These are phyloP conservation scores for Synanthedon vespiformis DNA, from an alignment of 2,888 invertebrate species.

Conservation along the genomic window DNA sequence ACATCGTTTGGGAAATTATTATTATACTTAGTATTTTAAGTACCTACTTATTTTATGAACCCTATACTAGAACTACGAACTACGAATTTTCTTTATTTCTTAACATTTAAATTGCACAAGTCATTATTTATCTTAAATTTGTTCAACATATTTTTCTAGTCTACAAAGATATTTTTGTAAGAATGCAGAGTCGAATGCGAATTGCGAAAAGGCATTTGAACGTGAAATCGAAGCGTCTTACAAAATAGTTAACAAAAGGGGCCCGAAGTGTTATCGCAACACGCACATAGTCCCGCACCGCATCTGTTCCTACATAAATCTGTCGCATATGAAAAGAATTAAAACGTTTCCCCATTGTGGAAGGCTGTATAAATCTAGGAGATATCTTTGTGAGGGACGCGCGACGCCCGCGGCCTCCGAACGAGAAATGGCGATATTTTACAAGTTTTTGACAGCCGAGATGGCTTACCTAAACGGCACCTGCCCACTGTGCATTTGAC, in stretches of 20 bases:
- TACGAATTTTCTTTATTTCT: too few species aligned
- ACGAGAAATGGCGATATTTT: conserved; percentile 73
- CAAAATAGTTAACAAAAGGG: neutral
- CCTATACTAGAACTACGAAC: too few species aligned
- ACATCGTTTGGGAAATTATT: too few species aligned
- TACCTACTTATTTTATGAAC: too few species aligned
- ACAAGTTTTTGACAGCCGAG: conserved; percentile 77
- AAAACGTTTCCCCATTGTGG: conserved; percentile 66
- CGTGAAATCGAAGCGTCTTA: neutral
- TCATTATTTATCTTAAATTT: too few species aligned
- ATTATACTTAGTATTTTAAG: too few species aligned
- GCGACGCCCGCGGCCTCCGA: conserved; percentile 45
- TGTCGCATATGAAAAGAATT: conserved; percentile 68
- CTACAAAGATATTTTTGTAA: too few species aligned
- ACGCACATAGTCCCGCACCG: conserved; percentile 20
- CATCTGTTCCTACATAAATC: conserved; percentile 68
- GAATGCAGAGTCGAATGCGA: neutral
- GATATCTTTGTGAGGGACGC: conserved; percentile 65
- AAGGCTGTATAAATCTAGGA: conserved; percentile 64
- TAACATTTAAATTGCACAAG: too few species aligned
- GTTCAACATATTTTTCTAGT: too few species aligned
- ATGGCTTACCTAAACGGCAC: conserved; percentile 62
- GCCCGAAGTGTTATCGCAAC: neutral
- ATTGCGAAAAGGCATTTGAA: neutral
- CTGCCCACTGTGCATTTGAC: conserved; percentile 1